Evolutionary conservation across 2,797 vertebrate genomes (phyloP), one percentile per base, ranked within the genome.

Genomic region (Enteromius mattozi): DNA sequence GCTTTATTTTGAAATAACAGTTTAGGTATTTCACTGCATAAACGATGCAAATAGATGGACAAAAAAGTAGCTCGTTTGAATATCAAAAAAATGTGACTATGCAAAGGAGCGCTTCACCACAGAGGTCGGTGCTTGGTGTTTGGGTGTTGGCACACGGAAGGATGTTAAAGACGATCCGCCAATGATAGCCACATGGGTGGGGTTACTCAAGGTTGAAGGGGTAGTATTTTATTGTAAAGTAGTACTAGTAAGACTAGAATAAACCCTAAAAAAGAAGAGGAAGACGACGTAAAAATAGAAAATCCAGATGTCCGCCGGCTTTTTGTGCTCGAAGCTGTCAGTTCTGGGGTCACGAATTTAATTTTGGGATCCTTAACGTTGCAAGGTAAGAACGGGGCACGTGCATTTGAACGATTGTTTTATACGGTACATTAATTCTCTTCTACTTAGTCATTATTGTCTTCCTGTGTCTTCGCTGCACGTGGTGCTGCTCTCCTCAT

Each of bases 301-400:
- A 69, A 4, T 10, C 27, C 12, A 14, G 47, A 61, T 66, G 59
- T 33, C 8, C 4, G 3, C 14, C 45, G n/a, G 30, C 1, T 54
- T 35, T 27, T 66, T 35, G 6, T 6, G 16, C 1, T 30, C 1
- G n/a, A 51, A 37, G 1, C 42, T 40, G 16, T 24, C 59, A 8
- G n/a, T 37, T 47, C 8, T 4, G 6, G 54, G 33, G 3, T 68
- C 21, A n/a, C 9, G 9, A 74, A 74, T 8, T 51, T 4, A 45
- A 54, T 75, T 66, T 21, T 3, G 33, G 19, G 6, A 2, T 56
- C 61, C 17, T 4, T 1, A 9, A 24, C 54, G 54, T 59, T 59
- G 40, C 54, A 8, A 77, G 81, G 81, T 83, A 77, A 77, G 81
- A 33, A 71, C 3, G 3, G 45, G 51, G 3, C 45, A 54, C 19